phyloP scores from a whole-genome alignment of 2,797 vertebrate species.

The Malurus splendens region DNA sequence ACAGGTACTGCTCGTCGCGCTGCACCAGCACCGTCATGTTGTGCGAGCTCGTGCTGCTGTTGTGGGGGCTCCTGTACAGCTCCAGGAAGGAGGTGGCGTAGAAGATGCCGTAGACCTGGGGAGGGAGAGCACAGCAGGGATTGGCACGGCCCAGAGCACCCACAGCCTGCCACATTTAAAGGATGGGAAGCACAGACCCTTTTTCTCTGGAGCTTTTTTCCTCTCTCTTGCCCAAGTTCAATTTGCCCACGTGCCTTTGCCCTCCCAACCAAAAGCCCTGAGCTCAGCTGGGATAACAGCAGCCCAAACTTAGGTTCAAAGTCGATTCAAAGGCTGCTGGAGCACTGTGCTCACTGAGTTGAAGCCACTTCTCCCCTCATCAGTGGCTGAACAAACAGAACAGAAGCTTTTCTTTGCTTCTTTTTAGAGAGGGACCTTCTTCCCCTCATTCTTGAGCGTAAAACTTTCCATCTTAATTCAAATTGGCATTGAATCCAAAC shows the following conservation, averaged over 20 bases:
- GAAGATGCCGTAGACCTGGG: constrained; percentile 87
- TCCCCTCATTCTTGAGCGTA: not conserved
- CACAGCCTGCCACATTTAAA: not conserved
- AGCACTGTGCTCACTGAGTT: not conserved
- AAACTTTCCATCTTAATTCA: not conserved
- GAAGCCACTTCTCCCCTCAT: not conserved
- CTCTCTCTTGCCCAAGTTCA: not conserved
- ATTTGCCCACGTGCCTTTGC: rapidly evolving
- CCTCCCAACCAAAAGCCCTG: not conserved
- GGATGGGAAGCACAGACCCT: rapidly evolving
- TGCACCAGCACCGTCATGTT: constrained; percentile 81
- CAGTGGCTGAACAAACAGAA: not conserved
- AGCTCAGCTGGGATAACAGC: not conserved
- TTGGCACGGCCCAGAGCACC: not conserved
- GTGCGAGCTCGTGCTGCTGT: constrained; percentile 66
- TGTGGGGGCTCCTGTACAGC: constrained; percentile 82
- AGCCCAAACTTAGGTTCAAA: too few relatives aligned
- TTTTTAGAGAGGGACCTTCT: not conserved
- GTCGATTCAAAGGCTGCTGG: not conserved
- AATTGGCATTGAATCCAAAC: not conserved
- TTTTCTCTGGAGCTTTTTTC: not conserved
- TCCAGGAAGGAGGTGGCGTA: constrained; percentile 93
- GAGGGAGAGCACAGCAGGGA: not conserved
- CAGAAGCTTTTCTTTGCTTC: not conserved
- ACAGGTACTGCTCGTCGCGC: constrained; percentile 90